Evolutionary conservation across 2,888 invertebrate genomes (phyloP).

Genomic region (Cantharis nigra): DNA sequence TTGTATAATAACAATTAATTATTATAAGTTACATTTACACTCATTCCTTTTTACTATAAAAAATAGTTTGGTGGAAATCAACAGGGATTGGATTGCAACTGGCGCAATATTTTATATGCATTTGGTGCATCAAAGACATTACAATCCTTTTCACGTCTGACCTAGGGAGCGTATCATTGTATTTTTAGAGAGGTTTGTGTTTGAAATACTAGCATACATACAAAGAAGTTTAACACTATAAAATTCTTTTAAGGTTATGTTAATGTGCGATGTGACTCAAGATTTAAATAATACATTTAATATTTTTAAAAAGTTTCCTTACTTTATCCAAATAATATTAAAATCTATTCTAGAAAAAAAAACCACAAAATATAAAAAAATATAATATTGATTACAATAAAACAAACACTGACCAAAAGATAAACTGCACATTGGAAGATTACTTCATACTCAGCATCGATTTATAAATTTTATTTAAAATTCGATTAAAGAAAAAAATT

Average conservation of each 20-base stretch:
- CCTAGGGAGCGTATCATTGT: conserved; percentile 22
- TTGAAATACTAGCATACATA: conserved; percentile 24
- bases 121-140: conserved; percentile 17
- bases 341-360: background rate
- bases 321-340: background rate
- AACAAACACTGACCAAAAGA: no score
- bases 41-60: background rate
- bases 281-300: background rate
- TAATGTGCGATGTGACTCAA: background rate
- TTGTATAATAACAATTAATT: no score
- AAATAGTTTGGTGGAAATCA: background rate
- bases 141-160: conserved; percentile 24
- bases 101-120: conserved; percentile 18
- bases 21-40: background rate
- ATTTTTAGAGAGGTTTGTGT: conserved; percentile 27
- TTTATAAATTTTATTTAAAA: background rate
- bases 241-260: background rate
- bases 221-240: conserved; percentile 22
- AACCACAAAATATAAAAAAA: no score
- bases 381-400: no score
- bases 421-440: no score
- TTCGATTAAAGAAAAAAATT: background rate
- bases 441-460: background rate
- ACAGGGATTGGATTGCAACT: conserved; percentile 18
- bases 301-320: background rate